These are phyloP conservation scores for Patella caerulea DNA, from an alignment of 2,888 invertebrate genomes.

Conservation along the genomic window DNA sequence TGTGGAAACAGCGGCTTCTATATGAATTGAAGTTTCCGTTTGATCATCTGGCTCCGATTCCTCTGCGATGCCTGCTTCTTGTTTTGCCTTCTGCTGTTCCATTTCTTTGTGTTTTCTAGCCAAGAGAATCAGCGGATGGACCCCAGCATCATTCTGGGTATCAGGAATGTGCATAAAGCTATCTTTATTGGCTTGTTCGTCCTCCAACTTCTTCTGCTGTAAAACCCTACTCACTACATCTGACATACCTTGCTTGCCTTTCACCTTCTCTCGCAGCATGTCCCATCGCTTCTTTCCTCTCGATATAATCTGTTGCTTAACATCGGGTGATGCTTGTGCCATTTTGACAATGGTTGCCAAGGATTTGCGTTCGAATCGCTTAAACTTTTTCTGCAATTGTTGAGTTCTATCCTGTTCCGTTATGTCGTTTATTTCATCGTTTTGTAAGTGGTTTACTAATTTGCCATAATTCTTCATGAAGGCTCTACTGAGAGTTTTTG, in stretches of 20 bases:
- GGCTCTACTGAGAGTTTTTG: slow-evolving; percentile 45
- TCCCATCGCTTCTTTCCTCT: not conserved
- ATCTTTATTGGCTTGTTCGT: not conserved
- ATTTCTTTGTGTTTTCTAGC: slow-evolving; percentile 4
- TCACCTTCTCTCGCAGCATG: not conserved
- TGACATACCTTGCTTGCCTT: not conserved
- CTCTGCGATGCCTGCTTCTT: too few relatives aligned
- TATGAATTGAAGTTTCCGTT: too few relatives aligned
- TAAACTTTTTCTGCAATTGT: slow-evolving; percentile 24
- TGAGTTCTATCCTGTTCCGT: slow-evolving; percentile 14
- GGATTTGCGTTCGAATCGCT: slow-evolving; percentile 34
- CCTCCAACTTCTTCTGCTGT: not conserved
- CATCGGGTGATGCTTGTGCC: slow-evolving; percentile 19
- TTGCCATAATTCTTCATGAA: slow-evolving; percentile 48
- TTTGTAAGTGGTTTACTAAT: slow-evolving; percentile 38
- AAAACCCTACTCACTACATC: not conserved
- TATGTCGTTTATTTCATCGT: slow-evolving; percentile 32
- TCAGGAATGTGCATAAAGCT: not conserved
- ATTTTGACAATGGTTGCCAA: slow-evolving; percentile 40
- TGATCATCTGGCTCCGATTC: too few relatives aligned
- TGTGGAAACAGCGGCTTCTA: too few relatives aligned
- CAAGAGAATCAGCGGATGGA: not conserved
- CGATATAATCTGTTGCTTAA: not conserved
- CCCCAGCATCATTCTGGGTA: not conserved
- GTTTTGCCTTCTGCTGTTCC: not conserved